Conservation (phyloP, 2,888 invertebrate species). For the Hirtodrosophila trivittata region DNA sequence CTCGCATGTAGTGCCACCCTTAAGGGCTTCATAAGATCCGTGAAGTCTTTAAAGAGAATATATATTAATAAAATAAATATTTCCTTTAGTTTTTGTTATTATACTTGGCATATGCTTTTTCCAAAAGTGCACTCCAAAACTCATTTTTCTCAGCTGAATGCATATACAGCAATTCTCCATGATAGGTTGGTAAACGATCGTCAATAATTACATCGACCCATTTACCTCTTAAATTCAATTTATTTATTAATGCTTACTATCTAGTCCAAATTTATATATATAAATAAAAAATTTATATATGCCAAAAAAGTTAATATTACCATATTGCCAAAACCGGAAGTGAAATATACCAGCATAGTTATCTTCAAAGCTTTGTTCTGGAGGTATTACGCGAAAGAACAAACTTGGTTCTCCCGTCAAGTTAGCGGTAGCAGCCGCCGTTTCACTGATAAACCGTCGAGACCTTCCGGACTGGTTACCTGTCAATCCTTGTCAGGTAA, state of each 20-base stretch:
- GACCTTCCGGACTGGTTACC: no score
- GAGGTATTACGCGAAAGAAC: constrained; percentile 97
- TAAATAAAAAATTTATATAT: no score
- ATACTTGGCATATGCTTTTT: no score
- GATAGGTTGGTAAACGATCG: constrained; percentile 94
- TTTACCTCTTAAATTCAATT: no score
- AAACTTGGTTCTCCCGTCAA: constrained; percentile 93
- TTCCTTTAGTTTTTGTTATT: no score
- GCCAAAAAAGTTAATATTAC: constrained; percentile 83
- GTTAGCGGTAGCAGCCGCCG: constrained; percentile 98
- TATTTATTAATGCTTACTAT: background rate
- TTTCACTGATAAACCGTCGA: no score
- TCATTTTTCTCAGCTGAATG: constrained; percentile 94
- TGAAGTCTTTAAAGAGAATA: constrained; percentile 97
- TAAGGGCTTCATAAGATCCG: constrained; percentile 98
- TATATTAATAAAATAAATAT: constrained; percentile 93
- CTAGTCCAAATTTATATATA: background rate
- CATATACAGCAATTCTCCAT: constrained; percentile 93
- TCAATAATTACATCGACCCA: constrained; percentile 98
- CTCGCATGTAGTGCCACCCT: constrained; percentile 98
- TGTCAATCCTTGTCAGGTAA: no score
- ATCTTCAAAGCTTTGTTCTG: constrained; percentile 96
- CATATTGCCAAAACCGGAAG: constrained; percentile 98
- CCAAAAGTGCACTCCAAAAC: constrained; percentile 98
- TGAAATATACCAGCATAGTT: constrained; percentile 98